Evolutionary conservation across 2,797 vertebrate genomes (phyloP), one percentile per base, ranked within the genome.

Genomic region (Pyrocephalus nanus): DNA sequence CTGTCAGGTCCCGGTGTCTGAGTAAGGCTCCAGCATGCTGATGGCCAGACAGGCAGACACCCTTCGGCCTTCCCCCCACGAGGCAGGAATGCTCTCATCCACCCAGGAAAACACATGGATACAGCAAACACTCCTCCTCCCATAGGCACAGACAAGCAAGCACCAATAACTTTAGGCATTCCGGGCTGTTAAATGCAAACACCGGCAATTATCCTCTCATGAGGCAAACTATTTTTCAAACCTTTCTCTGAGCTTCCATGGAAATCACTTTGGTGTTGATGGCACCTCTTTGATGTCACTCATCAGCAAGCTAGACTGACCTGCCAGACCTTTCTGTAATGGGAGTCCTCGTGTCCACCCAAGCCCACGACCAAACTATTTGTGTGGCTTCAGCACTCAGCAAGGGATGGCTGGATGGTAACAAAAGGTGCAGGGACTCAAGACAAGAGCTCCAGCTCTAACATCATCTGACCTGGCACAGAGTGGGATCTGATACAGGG

Each of bases 1-100:
- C 78, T 90, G 61, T 80, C 65, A 55, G 65, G 75, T 78, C 67
- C 51, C 30, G 36, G 66, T 65, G 82, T 83, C 85, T 79, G 69
- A 70, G 15, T 26, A 48, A 72, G 42, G 67, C 65, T 90, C 75
- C 45, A 79, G 65, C 48, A 54, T 2, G n/a, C 32, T 30, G 69
- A 88, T 12, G 43, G 81, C 85, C 87, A 91, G 80, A 47, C 61
- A 88, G 65, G 9, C 75, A 91, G 79, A 86, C 85, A 93, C 42
- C 45, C 83, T 78, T 72, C 0, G 0, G 79, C 57, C 50, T 77
- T 9, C 26, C 57, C 81, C 57, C 82, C 75, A 32, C 1, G 3
- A 25, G 55, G 82, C 69, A 50, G 2, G 12, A 66, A 55, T 8
- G 15, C 55, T 62, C 58, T 84, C 74, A 72, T n/a, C 34, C 69